phyloP scores from a whole-genome alignment of 2,888 invertebrate species.

The Drosophila peninsularis region DNA sequence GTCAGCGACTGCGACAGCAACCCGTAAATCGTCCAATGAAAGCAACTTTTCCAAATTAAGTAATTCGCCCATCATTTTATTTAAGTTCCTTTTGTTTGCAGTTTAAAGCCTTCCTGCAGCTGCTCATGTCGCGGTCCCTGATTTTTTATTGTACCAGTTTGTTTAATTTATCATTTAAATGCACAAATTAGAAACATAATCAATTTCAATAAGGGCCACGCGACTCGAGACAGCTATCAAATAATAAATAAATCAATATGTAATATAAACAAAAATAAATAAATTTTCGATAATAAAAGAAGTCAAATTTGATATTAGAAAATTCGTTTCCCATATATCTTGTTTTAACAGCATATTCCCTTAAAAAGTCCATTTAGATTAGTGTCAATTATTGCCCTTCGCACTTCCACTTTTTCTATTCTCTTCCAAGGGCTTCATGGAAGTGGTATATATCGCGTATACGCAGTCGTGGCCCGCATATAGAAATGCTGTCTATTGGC shows the following conservation, averaged over 20 bases:
- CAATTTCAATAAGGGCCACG: slow-evolving; percentile 23
- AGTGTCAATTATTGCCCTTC: background rate
- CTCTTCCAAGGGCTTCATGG: background rate
- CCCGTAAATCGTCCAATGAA: slow-evolving; percentile 61
- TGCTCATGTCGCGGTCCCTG: background rate
- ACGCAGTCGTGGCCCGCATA: slow-evolving; percentile 37
- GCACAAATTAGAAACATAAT: slow-evolving; percentile 45
- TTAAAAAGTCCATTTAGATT: background rate
- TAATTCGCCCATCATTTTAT: slow-evolving; percentile 35
- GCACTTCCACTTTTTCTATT: background rate
- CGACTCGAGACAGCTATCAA: slow-evolving; percentile 22
- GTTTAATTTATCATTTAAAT: slow-evolving; percentile 54
- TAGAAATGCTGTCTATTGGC: slow-evolving; percentile 27
- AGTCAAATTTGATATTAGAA: background rate
- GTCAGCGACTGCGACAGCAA: slow-evolving; percentile 26
- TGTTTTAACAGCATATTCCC: background rate
- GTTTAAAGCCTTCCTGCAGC: slow-evolving; percentile 7
- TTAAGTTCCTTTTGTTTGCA: background rate
- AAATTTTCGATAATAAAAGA: background rate
- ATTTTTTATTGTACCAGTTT: slow-evolving; percentile 49
- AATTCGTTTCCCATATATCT: background rate
- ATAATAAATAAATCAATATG: no score
- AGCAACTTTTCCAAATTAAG: slow-evolving; percentile 58
- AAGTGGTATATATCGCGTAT: slow-evolving; percentile 22
- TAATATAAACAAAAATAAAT: no score